phyloP scores from a whole-genome alignment of 2,888 invertebrate species.

The Microplitis manilae region DNA sequence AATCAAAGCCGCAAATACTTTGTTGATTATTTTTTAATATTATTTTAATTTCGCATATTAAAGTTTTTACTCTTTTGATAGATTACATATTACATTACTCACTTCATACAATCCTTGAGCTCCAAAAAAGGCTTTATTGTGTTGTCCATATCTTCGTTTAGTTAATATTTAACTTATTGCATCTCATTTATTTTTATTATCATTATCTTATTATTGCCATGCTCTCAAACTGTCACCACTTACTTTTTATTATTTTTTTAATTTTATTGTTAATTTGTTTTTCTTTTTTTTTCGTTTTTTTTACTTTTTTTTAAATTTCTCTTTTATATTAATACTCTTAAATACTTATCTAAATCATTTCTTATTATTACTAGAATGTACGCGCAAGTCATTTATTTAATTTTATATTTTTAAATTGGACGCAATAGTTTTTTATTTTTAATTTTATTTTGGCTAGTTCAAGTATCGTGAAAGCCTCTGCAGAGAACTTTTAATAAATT shows the following conservation, averaged over 20 bases:
- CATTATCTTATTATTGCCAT: conserved; percentile 39
- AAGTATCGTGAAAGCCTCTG: conserved; percentile 52
- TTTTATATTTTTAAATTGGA: conserved; percentile 60
- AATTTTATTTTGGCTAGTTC: conserved; percentile 55
- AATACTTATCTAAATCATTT: conserved; percentile 49
- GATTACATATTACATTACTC: conserved; percentile 58
- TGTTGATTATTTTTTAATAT: conserved; percentile 42
- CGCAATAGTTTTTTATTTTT: conserved; percentile 63
- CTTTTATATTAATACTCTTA: conserved; percentile 31
- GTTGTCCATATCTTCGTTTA: conserved; percentile 42
- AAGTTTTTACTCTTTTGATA: conserved; percentile 41
- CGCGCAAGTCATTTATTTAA: conserved; percentile 53
- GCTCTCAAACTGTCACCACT: conserved; percentile 41
- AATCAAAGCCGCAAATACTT: conserved; percentile 49
- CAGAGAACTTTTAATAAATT: conserved; percentile 34
- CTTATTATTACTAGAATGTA: conserved; percentile 53
- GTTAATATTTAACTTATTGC: conserved; percentile 9
- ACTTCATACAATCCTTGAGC: conserved; percentile 65
- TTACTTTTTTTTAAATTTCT: conserved; percentile 28
- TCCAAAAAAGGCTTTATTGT: conserved; percentile 65
- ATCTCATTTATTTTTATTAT: background rate
- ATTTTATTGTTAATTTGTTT: conserved; percentile 36
- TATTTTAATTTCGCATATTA: conserved; percentile 25
- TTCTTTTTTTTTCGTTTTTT: conserved; percentile 17
- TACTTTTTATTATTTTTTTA: conserved; percentile 39